A percentile compares a stretch with the other conserved stretches of the same genome.
These are phyloP conservation scores for Phocoena sinus DNA, from an alignment of 2,113 vertebrate genomes.

Conservation along the genomic window DNA sequence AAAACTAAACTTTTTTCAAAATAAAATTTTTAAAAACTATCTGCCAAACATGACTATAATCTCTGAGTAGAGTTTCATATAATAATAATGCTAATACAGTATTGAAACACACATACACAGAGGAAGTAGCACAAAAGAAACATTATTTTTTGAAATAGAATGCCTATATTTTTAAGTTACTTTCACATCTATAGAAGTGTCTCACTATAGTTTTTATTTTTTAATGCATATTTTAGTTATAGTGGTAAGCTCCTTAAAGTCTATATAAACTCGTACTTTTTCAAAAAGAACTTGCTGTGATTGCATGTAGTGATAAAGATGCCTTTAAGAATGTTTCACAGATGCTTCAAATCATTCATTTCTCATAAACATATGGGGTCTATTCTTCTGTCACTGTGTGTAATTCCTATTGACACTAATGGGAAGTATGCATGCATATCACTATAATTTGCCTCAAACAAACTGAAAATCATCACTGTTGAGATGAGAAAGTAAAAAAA, in stretches of 20 bases:
- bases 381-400: conserved; percentile 64
- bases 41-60: neutral
- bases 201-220: neutral
- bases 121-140: neutral
- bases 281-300: conserved; percentile 48
- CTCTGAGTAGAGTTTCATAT: neutral
- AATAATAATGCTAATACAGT: conserved; percentile 1
- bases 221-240: neutral
- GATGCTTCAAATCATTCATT: conserved; percentile 74
- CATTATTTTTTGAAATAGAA: neutral
- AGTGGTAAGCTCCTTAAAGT: conserved; percentile 8
- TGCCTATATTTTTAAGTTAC: conserved; percentile 4
- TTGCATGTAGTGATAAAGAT: conserved; percentile 56
- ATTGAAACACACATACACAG: neutral
- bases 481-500: conserved; percentile 57
- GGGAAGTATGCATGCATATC: conserved; percentile 69
- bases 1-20: conserved; percentile 30
- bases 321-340: conserved; percentile 68
- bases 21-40: neutral
- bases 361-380: conserved; percentile 74
- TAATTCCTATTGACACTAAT: conserved; percentile 75
- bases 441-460: conserved; percentile 66
- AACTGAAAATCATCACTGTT: conserved; percentile 66
- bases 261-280: neutral
- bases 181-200: neutral